These are phyloP conservation scores for Sebastes taczanowskii DNA, from an alignment of 2,797 vertebrate species.

Conservation along the genomic window DNA sequence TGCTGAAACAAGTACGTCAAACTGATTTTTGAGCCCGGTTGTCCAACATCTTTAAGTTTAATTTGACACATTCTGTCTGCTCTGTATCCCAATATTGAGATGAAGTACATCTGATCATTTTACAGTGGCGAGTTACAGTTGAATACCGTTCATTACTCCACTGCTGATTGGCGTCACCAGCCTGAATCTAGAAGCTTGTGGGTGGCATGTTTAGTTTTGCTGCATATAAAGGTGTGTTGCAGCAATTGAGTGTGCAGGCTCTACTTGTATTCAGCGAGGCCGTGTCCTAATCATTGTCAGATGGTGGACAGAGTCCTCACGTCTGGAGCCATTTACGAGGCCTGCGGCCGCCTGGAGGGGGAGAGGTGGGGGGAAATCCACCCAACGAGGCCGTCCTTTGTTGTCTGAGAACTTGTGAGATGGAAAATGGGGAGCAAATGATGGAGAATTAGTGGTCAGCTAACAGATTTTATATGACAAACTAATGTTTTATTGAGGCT, in stretches of 20 bases:
- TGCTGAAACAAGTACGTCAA: neutral
- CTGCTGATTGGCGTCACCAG: conserved; percentile 28
- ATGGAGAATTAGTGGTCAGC: conserved; percentile 38
- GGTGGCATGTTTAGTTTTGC: conserved; percentile 71
- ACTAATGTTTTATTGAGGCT: conserved; percentile 10
- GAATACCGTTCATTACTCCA: neutral
- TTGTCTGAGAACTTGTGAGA: conserved; percentile 73
- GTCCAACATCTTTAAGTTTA: neutral
- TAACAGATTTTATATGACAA: conserved; percentile 17
- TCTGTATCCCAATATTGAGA: neutral
- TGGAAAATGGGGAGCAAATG: conserved; percentile 46
- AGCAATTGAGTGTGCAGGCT: conserved; percentile 62
- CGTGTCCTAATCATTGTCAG: conserved; percentile 79
- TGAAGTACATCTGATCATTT: neutral
- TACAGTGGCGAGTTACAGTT: neutral
- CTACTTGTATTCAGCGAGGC: conserved; percentile 51
- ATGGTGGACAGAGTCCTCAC: conserved; percentile 73
- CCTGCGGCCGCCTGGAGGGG: conserved; percentile 56
- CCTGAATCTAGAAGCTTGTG: conserved; percentile 41
- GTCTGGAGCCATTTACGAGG: conserved; percentile 78
- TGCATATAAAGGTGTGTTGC: conserved; percentile 68
- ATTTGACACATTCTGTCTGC: neutral
- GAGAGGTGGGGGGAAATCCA: neutral
- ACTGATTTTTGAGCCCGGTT: neutral
- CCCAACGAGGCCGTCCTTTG: conserved; percentile 64